phyloP scores from a whole-genome alignment of 2,888 invertebrate genomes.

The Tinea semifulvella region DNA sequence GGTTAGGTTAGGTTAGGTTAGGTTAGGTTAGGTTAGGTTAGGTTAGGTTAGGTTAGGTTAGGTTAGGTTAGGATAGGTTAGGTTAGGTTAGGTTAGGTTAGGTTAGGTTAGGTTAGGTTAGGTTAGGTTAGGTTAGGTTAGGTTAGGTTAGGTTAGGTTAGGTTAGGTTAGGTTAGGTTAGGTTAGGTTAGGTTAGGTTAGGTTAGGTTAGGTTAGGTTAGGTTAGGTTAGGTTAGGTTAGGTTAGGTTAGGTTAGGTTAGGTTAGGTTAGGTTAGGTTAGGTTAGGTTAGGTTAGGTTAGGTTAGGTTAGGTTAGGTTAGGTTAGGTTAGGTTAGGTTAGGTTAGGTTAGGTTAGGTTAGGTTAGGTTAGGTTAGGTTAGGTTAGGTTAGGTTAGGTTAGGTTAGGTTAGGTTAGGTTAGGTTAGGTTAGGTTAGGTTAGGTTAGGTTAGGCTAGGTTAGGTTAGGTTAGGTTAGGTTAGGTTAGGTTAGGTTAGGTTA shows the following conservation, averaged over 20 bases:
- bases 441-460: conserved; percentile 17
- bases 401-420: conserved; percentile 17
- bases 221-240: background rate
- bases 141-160: conserved; percentile 10
- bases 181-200: conserved; percentile 10
- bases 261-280: conserved; percentile 9
- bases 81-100: conserved; percentile 10
- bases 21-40: conserved; percentile 5
- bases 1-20: conserved; percentile 10
- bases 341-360: conserved; percentile 12
- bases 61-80: conserved; percentile 9
- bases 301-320: conserved; percentile 10
- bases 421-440: conserved; percentile 17
- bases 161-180: conserved; percentile 10
- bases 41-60: no score
- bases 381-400: conserved; percentile 14
- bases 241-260: background rate
- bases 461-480: conserved; percentile 15
- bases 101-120: conserved; percentile 10
- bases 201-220: conserved; percentile 2
- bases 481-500: conserved; percentile 3
- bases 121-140: conserved; percentile 10
- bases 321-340: conserved; percentile 11
- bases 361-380: conserved; percentile 12
- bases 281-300: conserved; percentile 10